Percentiles rank a stretch among this genome's conserved stretches.
These are phyloP conservation scores for Oreochromis mossambicus DNA, from an alignment of 2,797 vertebrate genomes.

Conservation along the genomic window DNA sequence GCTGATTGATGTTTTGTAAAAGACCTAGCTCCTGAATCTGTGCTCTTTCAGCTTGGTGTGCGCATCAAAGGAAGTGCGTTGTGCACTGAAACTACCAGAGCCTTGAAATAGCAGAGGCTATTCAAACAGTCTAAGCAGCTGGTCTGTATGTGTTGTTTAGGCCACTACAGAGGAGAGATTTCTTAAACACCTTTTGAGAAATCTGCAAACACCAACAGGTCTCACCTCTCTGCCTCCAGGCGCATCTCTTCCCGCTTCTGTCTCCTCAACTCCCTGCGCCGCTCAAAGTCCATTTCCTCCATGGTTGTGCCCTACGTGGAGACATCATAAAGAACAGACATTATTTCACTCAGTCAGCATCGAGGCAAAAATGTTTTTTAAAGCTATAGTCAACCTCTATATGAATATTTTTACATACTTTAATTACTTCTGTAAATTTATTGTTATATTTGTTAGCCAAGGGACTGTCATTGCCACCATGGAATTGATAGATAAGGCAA, in stretches of 20 bases:
- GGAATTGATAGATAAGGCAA: not conserved
- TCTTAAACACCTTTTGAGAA: not conserved
- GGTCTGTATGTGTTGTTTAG: not conserved
- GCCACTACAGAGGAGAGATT: not conserved
- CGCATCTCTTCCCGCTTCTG: conserved; percentile 99
- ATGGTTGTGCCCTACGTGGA: conserved; percentile 77
- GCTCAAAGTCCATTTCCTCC: conserved; percentile 97
- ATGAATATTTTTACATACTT: not conserved
- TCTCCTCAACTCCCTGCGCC: conserved; percentile 94
- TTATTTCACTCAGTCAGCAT: conserved; percentile 18
- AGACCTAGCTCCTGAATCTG: not conserved
- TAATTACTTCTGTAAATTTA: not conserved
- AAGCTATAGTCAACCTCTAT: not conserved
- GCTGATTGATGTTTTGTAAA: conserved; percentile 52
- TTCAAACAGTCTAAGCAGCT: not conserved
- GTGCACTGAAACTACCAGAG: conserved; percentile 19
- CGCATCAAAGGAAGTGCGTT: conserved; percentile 36
- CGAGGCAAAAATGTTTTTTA: not conserved
- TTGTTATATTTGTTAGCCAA: not conserved
- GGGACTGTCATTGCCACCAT: not conserved
- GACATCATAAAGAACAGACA: conserved; percentile 56
- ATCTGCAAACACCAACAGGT: not conserved
- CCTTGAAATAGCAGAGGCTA: conserved; percentile 14
- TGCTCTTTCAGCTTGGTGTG: conserved; percentile 42
- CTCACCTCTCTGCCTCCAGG: conserved; percentile 92